A percentile compares a stretch with the other conserved stretches of the same genome.
phyloP scores from a whole-genome alignment of 1,140 invertebrate genomes.

The Chrysoperla carnea region DNA sequence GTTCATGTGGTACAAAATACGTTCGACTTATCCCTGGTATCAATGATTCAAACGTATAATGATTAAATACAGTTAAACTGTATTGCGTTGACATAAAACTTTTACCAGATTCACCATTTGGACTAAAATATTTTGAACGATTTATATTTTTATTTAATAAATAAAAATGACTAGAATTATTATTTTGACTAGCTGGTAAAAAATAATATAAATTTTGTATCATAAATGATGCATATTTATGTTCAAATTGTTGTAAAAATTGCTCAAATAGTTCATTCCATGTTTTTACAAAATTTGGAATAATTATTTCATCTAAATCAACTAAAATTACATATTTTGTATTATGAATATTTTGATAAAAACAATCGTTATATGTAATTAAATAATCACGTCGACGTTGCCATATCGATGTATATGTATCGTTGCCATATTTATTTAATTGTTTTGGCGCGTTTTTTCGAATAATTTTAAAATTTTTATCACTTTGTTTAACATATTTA shows the following conservation, averaged over 20 bases:
- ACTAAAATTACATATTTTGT: constrained; percentile 46
- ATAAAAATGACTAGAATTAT: constrained; percentile 15
- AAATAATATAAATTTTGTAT: constrained; percentile 42
- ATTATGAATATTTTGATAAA: constrained; percentile 44
- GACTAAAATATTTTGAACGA: constrained; percentile 24
- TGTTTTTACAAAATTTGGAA: constrained; percentile 34
- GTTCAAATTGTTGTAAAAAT: constrained; percentile 20
- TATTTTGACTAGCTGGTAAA: constrained; percentile 14
- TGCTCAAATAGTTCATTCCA: constrained; percentile 32
- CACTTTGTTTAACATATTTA: constrained; percentile 23
- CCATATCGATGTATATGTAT: constrained; percentile 30
- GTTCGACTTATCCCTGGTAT: constrained; percentile 32
- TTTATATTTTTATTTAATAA: constrained; percentile 11
- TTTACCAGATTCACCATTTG: constrained; percentile 45
- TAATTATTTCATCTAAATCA: constrained; percentile 52
- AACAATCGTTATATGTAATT: constrained; percentile 55
- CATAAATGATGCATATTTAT: constrained; percentile 38
- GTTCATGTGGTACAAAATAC: constrained; percentile 23
- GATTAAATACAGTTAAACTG: constrained; percentile 52
- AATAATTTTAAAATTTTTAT: constrained; percentile 24
- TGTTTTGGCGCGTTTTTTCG: constrained; percentile 27
- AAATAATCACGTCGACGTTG: constrained; percentile 51
- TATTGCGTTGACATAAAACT: constrained; percentile 47
- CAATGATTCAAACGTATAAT: constrained; percentile 44
- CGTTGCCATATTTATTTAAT: constrained; percentile 17